Evolutionary conservation across 2,797 vertebrate species (phyloP), one percentile per base, ranked within the genome.

Genomic region (Lycodopsis pacificus): DNA sequence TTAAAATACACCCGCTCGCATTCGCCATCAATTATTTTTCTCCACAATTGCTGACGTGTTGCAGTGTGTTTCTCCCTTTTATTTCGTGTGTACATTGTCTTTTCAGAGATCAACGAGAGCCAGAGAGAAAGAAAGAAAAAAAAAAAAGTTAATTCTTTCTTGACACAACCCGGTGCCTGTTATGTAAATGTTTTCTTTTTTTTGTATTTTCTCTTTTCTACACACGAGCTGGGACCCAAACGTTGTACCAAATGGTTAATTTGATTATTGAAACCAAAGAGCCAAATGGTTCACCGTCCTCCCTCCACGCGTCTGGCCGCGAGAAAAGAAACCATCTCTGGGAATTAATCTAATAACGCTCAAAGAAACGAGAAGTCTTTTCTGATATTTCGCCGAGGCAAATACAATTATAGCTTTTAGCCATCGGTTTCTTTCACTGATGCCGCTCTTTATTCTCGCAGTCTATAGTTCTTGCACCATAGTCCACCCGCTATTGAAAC

Each of bases 241-340:
- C 96, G 95, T 97, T 98, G 97, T 97, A 95, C 91, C 96, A 97
- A 98, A 98, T 97, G 96, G 95, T 95, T 99, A 97, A 99, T 99
- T 97, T 93, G 95, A 99, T 99, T 99, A 99, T 92, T 95, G 91
- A 92, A 96, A 96, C 96, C 96, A 98, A 97, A 97, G 97, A 96
- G 91, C 96, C 97, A 97, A 98, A 97, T 97, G 97, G 96, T 95
- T 93, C 96, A 94, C 95, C 96, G 94, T 96, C 97, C 96, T 97
- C 96, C 96, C 95, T 98, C 97, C 98, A 99, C 98, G 97, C 97
- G 97, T 97, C 98, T 98, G 97, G 96, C 94, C 90, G 95, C 94
- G 94, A 91, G 90, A 94, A 96, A 95, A 96, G 96, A 95, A 89
- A 92, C 94, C 96, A 96, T 96, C 96, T 96, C 94, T 93, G 96